Evolutionary conservation across 2,797 vertebrate species (phyloP), one percentile per base, ranked within the genome.

Genomic region (Melanotaenia parkinsoni): DNA sequence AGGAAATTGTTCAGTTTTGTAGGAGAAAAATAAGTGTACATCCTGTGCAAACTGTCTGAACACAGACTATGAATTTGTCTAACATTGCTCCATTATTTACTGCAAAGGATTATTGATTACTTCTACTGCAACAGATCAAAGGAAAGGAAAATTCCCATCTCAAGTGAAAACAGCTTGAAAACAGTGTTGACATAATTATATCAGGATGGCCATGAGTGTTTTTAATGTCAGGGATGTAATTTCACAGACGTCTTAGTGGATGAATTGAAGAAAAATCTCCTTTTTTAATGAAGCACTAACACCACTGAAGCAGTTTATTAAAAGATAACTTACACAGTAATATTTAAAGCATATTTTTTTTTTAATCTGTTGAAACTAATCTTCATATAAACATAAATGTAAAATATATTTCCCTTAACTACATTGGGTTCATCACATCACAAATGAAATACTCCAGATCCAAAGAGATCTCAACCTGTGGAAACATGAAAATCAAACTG

Each of bases 121-220:
- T 50, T 50, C 7, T 50, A 6, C 45, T 22, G 20, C 20, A 9
- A 7, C 45, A 50, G 45, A 8, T 50, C 5, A 45, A 18, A 18
- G 18, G 7, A 20, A 45, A 20, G 20, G 5, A 16, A 56, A 47
- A 62, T n/a, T 28, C 3, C 30, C 6, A 4, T 4, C 18, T 58
- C 26, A 54, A 33, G 33, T 45, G 30, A 70, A 62, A 43, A 7
- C 20, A 32, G 66, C 53, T 24, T 10, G 37, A 70, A 63, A n/a
- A 43, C 33, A 54, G 22, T 9, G 8, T 2, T 18, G 7, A 13
- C 50, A 26, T 20, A 16, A 26, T 47, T 16, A 56, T 0, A 32
- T 18, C 32, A 35, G 56, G 33, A 45, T 58, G 56, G 56, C 32
- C 30, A 30, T 57, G 37, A 63, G 28, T 43, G 35, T 3, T 9